Conservation (phyloP, 37 sponge, comb jelly and placozoan species). For the Cliona cf. orientalis region DNA sequence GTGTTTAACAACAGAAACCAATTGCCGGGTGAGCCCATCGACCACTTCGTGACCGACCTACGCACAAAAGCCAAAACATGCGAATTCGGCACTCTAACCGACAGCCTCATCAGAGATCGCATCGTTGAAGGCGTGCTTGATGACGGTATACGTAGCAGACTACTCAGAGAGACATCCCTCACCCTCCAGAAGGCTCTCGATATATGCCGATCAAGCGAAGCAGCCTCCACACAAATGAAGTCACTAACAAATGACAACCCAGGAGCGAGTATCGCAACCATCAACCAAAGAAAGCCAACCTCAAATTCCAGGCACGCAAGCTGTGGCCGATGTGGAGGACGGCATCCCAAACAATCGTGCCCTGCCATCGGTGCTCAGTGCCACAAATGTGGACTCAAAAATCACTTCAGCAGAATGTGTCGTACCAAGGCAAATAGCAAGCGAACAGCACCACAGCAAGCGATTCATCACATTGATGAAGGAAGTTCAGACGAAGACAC, state of each 20-base stretch:
- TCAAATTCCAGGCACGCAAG: not conserved
- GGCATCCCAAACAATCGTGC: constrained; percentile 2
- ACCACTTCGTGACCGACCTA: constrained; percentile 35
- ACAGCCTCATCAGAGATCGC: constrained; percentile 42
- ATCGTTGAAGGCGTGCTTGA: constrained; percentile 25
- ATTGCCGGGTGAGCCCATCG: constrained; percentile 21
- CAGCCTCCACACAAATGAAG: constrained; percentile 32
- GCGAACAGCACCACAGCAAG: no score
- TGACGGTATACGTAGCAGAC: constrained; percentile 21
- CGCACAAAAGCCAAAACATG: constrained; percentile 20
- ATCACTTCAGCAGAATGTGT: constrained; percentile 43
- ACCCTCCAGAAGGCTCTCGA: constrained; percentile 28
- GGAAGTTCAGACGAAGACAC: constrained; percentile 4
- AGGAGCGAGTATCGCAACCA: no score
- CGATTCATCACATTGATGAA: constrained; percentile 1
- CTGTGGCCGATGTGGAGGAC: not conserved
- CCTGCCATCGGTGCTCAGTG: constrained; percentile 40
- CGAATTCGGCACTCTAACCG: constrained; percentile 34
- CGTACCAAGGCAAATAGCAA: not conserved
- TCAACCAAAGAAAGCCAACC: not conserved
- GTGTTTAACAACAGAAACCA: constrained; percentile 54
- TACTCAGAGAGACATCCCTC: constrained; percentile 22
- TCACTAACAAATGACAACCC: not conserved
- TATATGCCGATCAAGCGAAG: constrained; percentile 39
- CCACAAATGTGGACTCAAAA: constrained; percentile 34